These are phyloP conservation scores for Morus bassanus DNA, from an alignment of 2,797 vertebrate genomes.

Conservation along the genomic window DNA sequence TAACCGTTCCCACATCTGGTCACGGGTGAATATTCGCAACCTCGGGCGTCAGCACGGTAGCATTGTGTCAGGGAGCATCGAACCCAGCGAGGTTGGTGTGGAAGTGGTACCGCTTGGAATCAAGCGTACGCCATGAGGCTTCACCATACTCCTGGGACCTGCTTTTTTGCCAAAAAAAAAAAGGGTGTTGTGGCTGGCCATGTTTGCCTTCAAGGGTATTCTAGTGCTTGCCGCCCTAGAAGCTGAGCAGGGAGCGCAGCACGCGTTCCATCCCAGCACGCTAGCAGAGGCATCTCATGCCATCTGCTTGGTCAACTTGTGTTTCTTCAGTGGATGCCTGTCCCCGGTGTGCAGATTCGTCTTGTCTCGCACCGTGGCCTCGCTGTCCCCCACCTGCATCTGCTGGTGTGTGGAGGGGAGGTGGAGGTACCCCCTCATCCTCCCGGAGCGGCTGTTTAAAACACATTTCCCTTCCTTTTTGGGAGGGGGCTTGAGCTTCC, in stretches of 20 bases:
- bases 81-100: neutral
- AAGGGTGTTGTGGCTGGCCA: neutral
- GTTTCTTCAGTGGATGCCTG: neutral
- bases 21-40: neutral
- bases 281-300: neutral
- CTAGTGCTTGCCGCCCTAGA: neutral
- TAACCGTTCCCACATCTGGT: neutral
- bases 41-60: rapidly evolving
- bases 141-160: neutral
- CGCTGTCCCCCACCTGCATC: neutral
- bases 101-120: too few relatives aligned
- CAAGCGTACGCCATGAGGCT: neutral
- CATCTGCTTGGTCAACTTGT: neutral
- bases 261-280: rapidly evolving
- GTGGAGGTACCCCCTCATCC: neutral
- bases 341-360: rapidly evolving
- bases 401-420: too few relatives aligned
- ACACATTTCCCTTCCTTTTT: neutral
- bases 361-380: neutral
- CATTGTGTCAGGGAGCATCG: neutral
- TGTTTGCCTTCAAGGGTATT: neutral
- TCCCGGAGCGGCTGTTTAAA: neutral
- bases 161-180: neutral
- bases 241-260: neutral
- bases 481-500: neutral